phyloP scores from a whole-genome alignment of 2,797 vertebrate species.

The Clarias platycephalus region DNA sequence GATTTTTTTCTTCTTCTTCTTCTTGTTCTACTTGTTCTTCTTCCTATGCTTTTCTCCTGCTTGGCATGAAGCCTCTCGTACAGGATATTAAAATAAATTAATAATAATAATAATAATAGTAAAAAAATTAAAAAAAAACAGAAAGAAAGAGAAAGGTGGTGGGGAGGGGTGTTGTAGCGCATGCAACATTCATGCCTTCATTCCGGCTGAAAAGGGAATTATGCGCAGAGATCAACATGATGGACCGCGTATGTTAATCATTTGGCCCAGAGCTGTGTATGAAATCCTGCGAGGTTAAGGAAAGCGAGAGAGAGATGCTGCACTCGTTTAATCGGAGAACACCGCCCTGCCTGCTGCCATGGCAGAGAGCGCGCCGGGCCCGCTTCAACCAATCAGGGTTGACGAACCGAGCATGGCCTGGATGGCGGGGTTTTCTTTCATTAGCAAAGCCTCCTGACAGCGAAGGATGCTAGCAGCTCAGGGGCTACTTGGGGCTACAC shows the following conservation, averaged over 20 bases:
- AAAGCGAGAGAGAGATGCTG: slow-evolving; percentile 33
- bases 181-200: slow-evolving; percentile 49
- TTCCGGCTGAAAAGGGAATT: slow-evolving; percentile 36
- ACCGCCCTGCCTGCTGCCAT: slow-evolving; percentile 26
- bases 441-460: slow-evolving; percentile 23
- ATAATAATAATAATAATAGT: too few relatives aligned
- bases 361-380: slow-evolving; percentile 23
- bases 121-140: neutral
- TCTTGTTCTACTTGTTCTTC: slow-evolving; percentile 54
- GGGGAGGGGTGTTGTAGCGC: neutral
- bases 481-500: neutral
- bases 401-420: slow-evolving; percentile 34
- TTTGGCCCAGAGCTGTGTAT: slow-evolving; percentile 28
- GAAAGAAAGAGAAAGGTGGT: neutral
- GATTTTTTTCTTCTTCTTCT: slow-evolving; percentile 53
- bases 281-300: slow-evolving; percentile 21
- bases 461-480: slow-evolving; percentile 21
- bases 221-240: slow-evolving; percentile 34
- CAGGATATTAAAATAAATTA: slow-evolving; percentile 51
- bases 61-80: slow-evolving; percentile 45
- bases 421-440: slow-evolving; percentile 29
- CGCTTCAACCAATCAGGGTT: slow-evolving; percentile 40
- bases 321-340: slow-evolving; percentile 40
- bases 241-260: slow-evolving; percentile 41
- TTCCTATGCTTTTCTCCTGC: slow-evolving; percentile 60